Evolutionary conservation across 2,888 invertebrate genomes (phyloP).

Genomic region (Drosophila prostipennis): DNA sequence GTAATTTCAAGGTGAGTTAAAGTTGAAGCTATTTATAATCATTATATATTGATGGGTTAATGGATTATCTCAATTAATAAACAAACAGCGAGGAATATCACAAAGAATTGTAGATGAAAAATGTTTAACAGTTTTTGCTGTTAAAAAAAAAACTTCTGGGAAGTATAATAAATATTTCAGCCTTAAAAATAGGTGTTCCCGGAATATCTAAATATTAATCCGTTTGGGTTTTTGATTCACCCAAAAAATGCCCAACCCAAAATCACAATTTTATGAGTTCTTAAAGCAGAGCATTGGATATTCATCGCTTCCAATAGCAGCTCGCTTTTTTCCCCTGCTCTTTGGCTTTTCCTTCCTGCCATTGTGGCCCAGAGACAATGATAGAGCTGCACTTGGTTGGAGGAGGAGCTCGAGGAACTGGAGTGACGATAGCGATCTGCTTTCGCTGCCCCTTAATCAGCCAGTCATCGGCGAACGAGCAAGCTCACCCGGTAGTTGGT

Average conservation of each 20-base stretch:
- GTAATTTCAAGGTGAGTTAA: background rate
- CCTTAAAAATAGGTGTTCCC: background rate
- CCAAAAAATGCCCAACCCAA: background rate
- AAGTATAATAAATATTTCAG: background rate
- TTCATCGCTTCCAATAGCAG: slow-evolving; percentile 2
- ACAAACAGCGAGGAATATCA: background rate
- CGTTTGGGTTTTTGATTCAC: background rate
- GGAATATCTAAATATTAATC: background rate
- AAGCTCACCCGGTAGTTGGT: slow-evolving; percentile 39
- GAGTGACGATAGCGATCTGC: slow-evolving; percentile 44
- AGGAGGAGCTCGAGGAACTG: slow-evolving; percentile 25
- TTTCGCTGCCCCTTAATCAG: slow-evolving; percentile 54
- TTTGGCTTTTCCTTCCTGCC: slow-evolving; percentile 61
- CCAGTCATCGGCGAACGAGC: slow-evolving; percentile 37
- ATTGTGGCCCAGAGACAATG: slow-evolving; percentile 56
- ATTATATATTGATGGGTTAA: background rate
- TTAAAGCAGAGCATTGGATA: slow-evolving; percentile 21
- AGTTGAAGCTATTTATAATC: background rate
- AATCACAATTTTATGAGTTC: background rate
- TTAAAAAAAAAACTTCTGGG: background rate
- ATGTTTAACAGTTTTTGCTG: background rate
- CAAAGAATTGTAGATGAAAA: background rate
- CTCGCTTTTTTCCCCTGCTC: slow-evolving; percentile 12
- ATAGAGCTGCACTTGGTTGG: slow-evolving; percentile 33
- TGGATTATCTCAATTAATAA: background rate